Evolutionary conservation across 2,888 invertebrate species (phyloP).

Genomic region (Drosophila bunnanda): DNA sequence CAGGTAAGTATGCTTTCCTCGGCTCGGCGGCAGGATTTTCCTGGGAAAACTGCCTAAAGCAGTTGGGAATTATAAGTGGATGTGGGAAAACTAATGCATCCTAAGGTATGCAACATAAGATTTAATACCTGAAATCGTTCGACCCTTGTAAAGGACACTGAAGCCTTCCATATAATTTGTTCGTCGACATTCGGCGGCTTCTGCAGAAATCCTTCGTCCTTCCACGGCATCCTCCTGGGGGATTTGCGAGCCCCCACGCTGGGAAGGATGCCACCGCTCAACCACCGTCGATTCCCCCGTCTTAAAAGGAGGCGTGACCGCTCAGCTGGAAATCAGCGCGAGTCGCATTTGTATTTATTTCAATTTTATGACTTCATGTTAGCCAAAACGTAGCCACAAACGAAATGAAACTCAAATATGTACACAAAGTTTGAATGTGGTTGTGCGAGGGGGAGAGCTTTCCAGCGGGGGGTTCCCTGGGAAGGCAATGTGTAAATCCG

Average conservation of each 20-base stretch:
- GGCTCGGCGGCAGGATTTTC: conserved; percentile 8
- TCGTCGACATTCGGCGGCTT: background rate
- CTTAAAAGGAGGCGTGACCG: conserved; percentile 58
- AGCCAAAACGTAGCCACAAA: conserved; percentile 68
- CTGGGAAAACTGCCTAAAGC: background rate
- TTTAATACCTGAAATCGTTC: background rate
- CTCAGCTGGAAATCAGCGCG: conserved; percentile 64
- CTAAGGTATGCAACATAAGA: conserved; percentile 28
- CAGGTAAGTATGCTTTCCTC: conserved; percentile 78
- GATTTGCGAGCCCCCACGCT: conserved; percentile 61
- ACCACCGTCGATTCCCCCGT: background rate
- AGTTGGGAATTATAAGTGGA: conserved; percentile 48
- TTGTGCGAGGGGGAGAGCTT: conserved; percentile 23
- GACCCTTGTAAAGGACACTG: background rate
- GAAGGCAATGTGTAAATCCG: conserved; percentile 60
- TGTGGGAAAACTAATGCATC: background rate
- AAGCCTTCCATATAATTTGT: conserved; percentile 10
- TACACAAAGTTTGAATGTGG: conserved; percentile 74
- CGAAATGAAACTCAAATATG: conserved; percentile 80
- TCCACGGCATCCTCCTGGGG: conserved; percentile 48
- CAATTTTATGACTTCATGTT: conserved; percentile 79
- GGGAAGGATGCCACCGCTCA: conserved; percentile 11
- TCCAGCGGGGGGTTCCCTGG: conserved; percentile 3
- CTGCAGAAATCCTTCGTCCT: background rate
- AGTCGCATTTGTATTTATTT: conserved; percentile 78